phyloP scores from a whole-genome alignment of 2,888 invertebrate genomes.

The Leptopterna dolabrata region DNA sequence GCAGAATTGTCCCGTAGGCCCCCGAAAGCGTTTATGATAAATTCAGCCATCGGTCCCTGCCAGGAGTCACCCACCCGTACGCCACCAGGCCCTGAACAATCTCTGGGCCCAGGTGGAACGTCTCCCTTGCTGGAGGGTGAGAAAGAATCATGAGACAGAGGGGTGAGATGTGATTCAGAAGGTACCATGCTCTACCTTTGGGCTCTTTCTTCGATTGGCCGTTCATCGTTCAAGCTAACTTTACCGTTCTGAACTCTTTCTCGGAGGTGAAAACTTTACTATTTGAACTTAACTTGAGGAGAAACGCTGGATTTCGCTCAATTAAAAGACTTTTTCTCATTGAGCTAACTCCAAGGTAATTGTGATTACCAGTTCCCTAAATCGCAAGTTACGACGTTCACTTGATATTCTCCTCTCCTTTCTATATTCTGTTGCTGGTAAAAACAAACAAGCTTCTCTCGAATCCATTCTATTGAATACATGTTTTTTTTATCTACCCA shows the following conservation, averaged over 20 bases:
- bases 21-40: slow-evolving; percentile 22
- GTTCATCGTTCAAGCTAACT: slow-evolving; percentile 10
- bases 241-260: neutral
- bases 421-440: neutral
- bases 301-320: neutral
- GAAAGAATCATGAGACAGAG: neutral
- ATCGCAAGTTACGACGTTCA: neutral
- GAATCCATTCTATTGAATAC: neutral
- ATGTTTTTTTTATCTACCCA: no score
- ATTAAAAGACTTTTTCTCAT: neutral
- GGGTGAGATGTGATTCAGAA: neutral
- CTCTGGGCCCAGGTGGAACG: neutral
- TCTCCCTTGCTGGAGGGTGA: neutral
- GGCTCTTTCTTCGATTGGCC: slow-evolving; percentile 27
- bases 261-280: neutral
- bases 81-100: neutral
- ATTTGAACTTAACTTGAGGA: neutral
- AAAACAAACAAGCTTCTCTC: neutral
- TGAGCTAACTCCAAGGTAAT: neutral
- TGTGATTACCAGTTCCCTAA: neutral
- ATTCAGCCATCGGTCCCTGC: neutral
- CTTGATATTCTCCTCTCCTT: neutral
- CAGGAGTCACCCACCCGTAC: neutral
- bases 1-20: neutral
- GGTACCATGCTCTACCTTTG: neutral